A percentile compares a stretch with the other conserved stretches of the same genome.
Conservation (phyloP, 2,888 invertebrate species). For the Stictocephala bisonia region DNA sequence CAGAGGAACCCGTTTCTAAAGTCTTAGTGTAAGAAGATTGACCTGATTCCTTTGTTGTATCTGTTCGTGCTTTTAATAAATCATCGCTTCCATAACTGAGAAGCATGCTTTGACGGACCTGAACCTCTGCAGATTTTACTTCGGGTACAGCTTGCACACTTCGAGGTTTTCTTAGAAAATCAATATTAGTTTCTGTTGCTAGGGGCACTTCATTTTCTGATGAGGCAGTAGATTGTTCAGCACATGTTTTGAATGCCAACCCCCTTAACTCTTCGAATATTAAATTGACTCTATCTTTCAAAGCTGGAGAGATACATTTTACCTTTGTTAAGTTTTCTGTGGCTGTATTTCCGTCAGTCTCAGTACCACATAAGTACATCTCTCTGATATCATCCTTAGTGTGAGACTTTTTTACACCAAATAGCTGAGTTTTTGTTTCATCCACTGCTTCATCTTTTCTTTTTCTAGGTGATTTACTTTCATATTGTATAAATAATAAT, state of each 20-base stretch:
- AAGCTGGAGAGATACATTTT: constrained; percentile 1
- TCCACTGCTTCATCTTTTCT: not conserved
- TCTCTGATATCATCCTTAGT: not conserved
- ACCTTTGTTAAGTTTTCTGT: constrained; percentile 15
- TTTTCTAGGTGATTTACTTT: not conserved
- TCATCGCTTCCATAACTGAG: not conserved
- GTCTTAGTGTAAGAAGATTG: too few species aligned
- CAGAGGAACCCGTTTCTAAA: too few species aligned
- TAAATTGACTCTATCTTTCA: constrained; percentile 15
- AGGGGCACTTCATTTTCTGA: not conserved
- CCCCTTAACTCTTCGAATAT: constrained; percentile 21
- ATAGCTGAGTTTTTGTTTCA: not conserved
- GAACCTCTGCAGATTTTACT: constrained; percentile 21
- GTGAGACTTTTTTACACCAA: constrained; percentile 1
- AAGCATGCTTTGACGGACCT: constrained; percentile 3
- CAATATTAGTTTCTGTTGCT: not conserved
- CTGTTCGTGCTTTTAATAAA: not conserved
- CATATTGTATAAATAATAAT: constrained; percentile 28
- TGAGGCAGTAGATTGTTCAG: not conserved
- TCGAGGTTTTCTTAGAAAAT: too few species aligned
- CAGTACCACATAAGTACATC: constrained; percentile 21
- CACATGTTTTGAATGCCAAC: constrained; percentile 1
- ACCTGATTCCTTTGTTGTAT: not conserved
- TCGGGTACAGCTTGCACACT: constrained; percentile 32
- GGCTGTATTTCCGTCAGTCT: not conserved